phyloP scores from a whole-genome alignment of 2,888 invertebrate genomes.

The Nebria salina region DNA sequence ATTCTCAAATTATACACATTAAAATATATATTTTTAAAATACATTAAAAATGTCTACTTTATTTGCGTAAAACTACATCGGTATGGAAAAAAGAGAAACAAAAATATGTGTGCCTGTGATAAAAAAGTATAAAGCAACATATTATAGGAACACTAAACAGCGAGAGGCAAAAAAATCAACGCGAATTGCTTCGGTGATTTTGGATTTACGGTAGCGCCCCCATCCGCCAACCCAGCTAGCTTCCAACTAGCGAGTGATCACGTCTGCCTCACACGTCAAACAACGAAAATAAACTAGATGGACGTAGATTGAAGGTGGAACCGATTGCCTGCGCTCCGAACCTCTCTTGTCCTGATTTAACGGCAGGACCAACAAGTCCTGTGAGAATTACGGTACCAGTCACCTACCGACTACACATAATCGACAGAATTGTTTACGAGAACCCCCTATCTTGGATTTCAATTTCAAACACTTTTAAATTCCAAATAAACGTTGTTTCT shows the following conservation, averaged over 20 bases:
- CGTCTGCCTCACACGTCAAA: constrained; percentile 34
- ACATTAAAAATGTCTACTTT: too few relatives aligned
- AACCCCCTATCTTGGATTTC: background rate
- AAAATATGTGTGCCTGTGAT: background rate
- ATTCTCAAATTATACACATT: too few relatives aligned
- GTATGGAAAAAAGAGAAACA: background rate
- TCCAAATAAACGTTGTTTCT: background rate
- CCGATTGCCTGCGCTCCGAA: background rate
- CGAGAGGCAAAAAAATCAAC: constrained; percentile 33
- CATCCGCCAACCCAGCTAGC: background rate
- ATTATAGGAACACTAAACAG: background rate
- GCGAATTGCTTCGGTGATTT: constrained; percentile 24
- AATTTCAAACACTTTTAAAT: background rate
- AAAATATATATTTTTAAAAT: too few relatives aligned
- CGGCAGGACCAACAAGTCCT: background rate
- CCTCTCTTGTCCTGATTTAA: background rate
- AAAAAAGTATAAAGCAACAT: background rate
- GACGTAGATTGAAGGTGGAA: constrained; percentile 1
- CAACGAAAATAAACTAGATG: constrained; percentile 33
- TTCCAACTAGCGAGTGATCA: background rate
- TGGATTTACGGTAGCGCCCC: constrained; percentile 31
- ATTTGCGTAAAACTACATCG: too few relatives aligned
- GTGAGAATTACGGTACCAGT: constrained; percentile 1
- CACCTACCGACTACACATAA: background rate
- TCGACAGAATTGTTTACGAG: background rate